Evolutionary conservation across 1,140 invertebrate genomes (phyloP).

Genomic region (Elymnias hypermnestra): DNA sequence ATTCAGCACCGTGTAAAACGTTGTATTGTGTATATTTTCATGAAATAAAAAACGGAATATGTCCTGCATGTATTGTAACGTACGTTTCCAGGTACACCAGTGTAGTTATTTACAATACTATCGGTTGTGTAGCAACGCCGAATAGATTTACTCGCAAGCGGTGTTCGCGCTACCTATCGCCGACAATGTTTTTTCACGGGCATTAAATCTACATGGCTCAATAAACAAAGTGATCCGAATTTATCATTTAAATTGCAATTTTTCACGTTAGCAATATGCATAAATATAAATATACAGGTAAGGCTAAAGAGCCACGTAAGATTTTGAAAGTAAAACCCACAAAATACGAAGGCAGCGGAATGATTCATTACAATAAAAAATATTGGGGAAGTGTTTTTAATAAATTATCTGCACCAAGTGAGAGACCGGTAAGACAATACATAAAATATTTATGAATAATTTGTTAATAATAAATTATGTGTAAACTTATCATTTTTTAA

Average conservation of each 20-base stretch:
- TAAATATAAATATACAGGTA: conserved; percentile 10
- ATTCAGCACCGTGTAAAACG: conserved; percentile 11
- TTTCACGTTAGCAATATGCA: conserved; percentile 6
- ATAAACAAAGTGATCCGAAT: conserved; percentile 22
- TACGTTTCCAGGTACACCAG: conserved; percentile 22
- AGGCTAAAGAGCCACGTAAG: conserved; percentile 33
- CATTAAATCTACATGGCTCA: conserved; percentile 27
- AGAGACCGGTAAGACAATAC: conserved; percentile 38
- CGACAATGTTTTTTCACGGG: conserved; percentile 24
- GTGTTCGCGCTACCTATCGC: conserved; percentile 25
- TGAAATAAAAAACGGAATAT: conserved; percentile 22
- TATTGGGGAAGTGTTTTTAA: conserved; percentile 52
- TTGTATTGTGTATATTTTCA: conserved; percentile 16
- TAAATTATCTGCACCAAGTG: conserved; percentile 26
- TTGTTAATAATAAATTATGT: too few relatives aligned
- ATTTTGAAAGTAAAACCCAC: conserved; percentile 42
- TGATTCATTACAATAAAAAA: conserved; percentile 43
- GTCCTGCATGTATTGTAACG: conserved; percentile 21
- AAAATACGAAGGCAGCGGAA: conserved; percentile 43
- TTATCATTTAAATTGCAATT: conserved; percentile 4
- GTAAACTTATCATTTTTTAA: too few relatives aligned
- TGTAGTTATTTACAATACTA: conserved; percentile 29
- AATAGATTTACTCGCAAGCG: conserved; percentile 21
- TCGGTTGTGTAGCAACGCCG: conserved; percentile 28
- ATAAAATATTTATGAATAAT: too few relatives aligned